Percentiles rank a stretch among this genome's conserved stretches.
phyloP scores from a whole-genome alignment of 2,888 invertebrate genomes.

The Oscheius myriophilus region DNA sequence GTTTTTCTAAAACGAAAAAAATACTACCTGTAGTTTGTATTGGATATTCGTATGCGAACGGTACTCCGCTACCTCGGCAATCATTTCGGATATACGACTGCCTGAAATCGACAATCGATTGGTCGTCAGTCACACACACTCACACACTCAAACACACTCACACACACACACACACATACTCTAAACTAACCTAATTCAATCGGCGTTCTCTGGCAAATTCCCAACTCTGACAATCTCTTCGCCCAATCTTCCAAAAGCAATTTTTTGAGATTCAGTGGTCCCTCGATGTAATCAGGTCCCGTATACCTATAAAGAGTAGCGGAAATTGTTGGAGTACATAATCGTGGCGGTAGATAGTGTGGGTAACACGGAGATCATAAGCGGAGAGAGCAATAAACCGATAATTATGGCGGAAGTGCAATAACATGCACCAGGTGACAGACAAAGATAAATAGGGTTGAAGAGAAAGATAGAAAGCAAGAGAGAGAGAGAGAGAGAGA shows the following conservation, averaged over 20 bases:
- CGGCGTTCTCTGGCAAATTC: not conserved
- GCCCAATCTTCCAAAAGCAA: conserved; percentile 9
- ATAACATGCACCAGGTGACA: no score
- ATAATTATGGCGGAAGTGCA: no score
- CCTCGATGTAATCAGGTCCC: not conserved
- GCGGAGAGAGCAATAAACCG: no score
- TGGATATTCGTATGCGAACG: not conserved
- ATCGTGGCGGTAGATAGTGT: no score
- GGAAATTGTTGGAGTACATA: no score
- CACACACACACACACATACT: no score
- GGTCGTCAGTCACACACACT: not conserved
- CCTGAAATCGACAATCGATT: not conserved
- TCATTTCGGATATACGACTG: not conserved
- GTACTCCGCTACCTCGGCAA: conserved; percentile 5
- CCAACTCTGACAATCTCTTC: not conserved
- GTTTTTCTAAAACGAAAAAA: not conserved
- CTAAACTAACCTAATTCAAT: conserved; percentile 12
- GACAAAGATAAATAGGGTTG: no score
- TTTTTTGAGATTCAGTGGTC: not conserved
- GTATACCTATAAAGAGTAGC: not conserved
- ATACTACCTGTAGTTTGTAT: not conserved
- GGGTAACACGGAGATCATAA: no score
- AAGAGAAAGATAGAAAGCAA: no score
- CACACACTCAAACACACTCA: no score
- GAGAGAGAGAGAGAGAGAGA: no score